phyloP scores from a whole-genome alignment of 1,140 invertebrate species.

The Papilio machaon region DNA sequence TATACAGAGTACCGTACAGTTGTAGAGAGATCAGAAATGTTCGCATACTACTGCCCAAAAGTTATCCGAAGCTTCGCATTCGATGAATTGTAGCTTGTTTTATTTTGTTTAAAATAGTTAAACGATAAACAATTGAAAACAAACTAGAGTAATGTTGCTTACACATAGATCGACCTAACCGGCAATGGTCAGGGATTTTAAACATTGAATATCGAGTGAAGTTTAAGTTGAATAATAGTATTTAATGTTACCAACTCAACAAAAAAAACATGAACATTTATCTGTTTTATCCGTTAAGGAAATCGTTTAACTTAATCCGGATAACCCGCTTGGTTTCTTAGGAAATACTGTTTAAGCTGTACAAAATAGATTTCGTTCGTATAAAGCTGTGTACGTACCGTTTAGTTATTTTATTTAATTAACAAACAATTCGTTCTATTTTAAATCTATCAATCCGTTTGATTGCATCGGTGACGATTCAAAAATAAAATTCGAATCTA shows the following conservation, averaged over 20 bases:
- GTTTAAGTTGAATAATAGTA: neutral
- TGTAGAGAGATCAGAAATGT: neutral
- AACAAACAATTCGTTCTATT: too few relatives aligned
- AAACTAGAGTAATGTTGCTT: neutral
- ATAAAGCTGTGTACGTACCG: neutral
- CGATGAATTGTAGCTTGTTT: neutral
- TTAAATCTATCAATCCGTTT: too few relatives aligned
- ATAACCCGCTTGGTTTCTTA: neutral
- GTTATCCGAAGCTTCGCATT: neutral
- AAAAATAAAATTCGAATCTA: too few relatives aligned
- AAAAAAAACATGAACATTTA: neutral
- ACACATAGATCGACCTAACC: neutral
- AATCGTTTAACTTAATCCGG: neutral
- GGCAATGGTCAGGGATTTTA: neutral
- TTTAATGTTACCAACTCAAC: neutral
- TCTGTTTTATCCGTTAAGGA: neutral
- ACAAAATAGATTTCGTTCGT: neutral
- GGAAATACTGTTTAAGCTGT: neutral
- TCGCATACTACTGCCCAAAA: neutral
- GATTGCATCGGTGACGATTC: too few relatives aligned
- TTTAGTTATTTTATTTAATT: neutral
- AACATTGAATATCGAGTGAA: neutral
- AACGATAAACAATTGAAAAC: slow-evolving; percentile 12
- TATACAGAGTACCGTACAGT: slow-evolving; percentile 1
- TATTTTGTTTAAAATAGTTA: neutral